These are phyloP conservation scores for Phyllotreta cruciferae DNA, from an alignment of 2,888 invertebrate species.

Conservation along the genomic window DNA sequence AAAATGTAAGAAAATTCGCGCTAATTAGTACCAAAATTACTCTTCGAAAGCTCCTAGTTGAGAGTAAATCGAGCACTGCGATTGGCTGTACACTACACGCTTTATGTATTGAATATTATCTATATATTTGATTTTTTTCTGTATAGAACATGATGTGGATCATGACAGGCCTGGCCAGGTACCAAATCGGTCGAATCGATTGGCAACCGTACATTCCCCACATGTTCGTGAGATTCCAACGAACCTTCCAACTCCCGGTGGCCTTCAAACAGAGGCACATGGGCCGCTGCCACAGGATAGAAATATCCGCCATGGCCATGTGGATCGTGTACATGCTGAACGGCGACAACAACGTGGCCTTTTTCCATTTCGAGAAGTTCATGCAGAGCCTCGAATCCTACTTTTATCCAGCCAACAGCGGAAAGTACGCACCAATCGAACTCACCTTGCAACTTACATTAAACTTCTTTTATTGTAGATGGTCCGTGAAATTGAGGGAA, in stretches of 20 bases:
- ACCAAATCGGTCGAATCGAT: constrained; percentile 83
- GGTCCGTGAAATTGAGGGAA: constrained; percentile 74
- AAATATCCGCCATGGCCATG: constrained; percentile 62
- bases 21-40: not conserved
- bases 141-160: constrained; percentile 74
- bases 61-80: no score
- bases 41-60: not conserved
- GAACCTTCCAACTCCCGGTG: constrained; percentile 81
- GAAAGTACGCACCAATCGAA: no score
- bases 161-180: constrained; percentile 74
- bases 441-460: no score
- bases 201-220: constrained; percentile 85
- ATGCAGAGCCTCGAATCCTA: constrained; percentile 86
- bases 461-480: constrained; percentile 62
- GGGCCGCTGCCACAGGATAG: constrained; percentile 63
- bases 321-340: constrained; percentile 72
- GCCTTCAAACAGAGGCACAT: constrained; percentile 72
- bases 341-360: constrained; percentile 69
- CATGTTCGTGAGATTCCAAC: constrained; percentile 67
- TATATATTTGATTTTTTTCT: not conserved
- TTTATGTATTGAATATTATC: no score
- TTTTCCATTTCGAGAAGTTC: constrained; percentile 79
- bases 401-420: constrained; percentile 87
- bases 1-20: constrained; percentile 61
- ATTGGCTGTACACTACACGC: no score